Evolutionary conservation across 1,140 invertebrate species (phyloP), one percentile per base, ranked within the genome.

Genomic region (Drosophila ambigua): DNA sequence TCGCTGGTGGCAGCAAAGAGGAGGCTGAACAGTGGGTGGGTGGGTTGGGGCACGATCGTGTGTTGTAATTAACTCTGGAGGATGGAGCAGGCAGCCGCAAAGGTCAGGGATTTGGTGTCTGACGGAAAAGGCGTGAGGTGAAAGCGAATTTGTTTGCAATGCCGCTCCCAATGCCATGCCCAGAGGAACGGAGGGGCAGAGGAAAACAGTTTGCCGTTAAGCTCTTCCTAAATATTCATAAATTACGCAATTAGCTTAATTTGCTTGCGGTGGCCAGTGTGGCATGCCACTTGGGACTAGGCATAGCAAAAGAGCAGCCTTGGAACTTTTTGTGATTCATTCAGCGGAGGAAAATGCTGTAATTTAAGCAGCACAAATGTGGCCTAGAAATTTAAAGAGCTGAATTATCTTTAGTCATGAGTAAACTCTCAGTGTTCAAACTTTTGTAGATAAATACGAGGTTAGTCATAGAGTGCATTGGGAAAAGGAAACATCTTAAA

Each of bases 81-180:
- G 44, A 39, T 16, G 16, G 41, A 45, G 31, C 15, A 16, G 16
- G 60, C 62, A 74, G 51, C 82, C 81, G 65, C 83, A 85, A 85
- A 85, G 83, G 82, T 85, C 82, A 85, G 83, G 82, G 82, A 82
- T 85, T 82, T 82, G 23, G 53, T 71, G 58, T 77, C 74, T 74
- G 50, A 61, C 72, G 28, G 51, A 45, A 55, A 54, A 26, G 49
- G 66, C 59, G 64, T 48, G 46, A 58, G 82, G 82, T 87, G 81
- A 84, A 84, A 84, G 81, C 77, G 80, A 83, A 84, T 72, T 68
- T 73, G 74, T 48, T 62, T 45, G 35, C 31, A 41, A 45, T 53
- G 67, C 35, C 35, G 13, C 9, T 35, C 3, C 31, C 31, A 9
- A 35, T 35, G 31, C 31, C 31, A 35, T 35, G 31, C 2, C 20